Evolutionary conservation across 2,113 vertebrate species (phyloP).

Genomic region (Labeo rohita): DNA sequence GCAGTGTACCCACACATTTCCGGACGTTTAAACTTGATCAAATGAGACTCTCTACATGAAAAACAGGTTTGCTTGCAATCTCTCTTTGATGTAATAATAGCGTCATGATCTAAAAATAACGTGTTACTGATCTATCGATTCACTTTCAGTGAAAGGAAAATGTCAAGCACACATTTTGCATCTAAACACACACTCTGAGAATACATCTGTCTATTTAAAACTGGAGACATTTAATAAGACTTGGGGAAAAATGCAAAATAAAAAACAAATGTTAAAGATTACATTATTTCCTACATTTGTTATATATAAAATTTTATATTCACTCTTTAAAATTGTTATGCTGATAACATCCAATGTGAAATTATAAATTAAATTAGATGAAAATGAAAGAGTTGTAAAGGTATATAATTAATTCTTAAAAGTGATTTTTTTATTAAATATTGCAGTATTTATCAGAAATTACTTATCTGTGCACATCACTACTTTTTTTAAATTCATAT

Average conservation of each 20-base stretch:
- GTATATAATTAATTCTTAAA: too few species aligned
- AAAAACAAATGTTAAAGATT: too few species aligned
- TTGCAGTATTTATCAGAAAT: too few species aligned
- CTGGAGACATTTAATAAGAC: neutral
- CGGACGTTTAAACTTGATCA: constrained; percentile 13
- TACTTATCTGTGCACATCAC: too few species aligned
- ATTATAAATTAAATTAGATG: neutral
- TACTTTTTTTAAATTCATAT: too few species aligned
- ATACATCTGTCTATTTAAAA: neutral
- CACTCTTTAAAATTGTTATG: neutral
- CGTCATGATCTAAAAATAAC: neutral
- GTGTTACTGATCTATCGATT: neutral
- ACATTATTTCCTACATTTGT: too few species aligned
- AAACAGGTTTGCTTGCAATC: neutral
- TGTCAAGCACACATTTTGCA: neutral
- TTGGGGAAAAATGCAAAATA: too few species aligned
- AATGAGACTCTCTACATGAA: neutral
- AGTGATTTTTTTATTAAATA: too few species aligned
- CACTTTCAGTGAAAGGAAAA: neutral
- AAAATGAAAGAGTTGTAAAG: neutral
- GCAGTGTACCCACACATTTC: constrained; percentile 27
- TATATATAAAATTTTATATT: neutral
- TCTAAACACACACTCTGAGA: neutral
- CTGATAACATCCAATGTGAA: neutral
- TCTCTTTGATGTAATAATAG: neutral